phyloP scores from a whole-genome alignment of 2,888 invertebrate species.

The Drosophila testacea region DNA sequence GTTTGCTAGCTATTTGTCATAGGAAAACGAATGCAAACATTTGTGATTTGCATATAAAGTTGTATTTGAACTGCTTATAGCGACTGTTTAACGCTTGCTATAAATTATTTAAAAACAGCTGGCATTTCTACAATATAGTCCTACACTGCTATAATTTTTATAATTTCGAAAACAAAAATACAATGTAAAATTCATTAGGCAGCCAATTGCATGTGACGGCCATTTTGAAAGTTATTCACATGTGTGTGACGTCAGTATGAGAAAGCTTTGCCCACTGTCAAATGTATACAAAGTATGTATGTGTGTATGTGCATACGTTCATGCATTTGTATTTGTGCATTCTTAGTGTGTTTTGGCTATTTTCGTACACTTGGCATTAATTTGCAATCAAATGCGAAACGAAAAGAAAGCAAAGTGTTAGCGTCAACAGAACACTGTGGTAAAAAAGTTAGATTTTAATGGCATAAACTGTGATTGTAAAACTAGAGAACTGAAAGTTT shows the following conservation, averaged over 20 bases:
- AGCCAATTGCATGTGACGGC: constrained; percentile 47
- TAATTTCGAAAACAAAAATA: constrained; percentile 21
- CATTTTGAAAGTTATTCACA: constrained; percentile 62
- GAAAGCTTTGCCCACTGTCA: constrained; percentile 47
- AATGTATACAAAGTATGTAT: constrained; percentile 15
- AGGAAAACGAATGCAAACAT: constrained; percentile 36
- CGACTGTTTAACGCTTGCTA: constrained; percentile 6
- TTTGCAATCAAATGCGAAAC: constrained; percentile 61
- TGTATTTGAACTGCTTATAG: constrained; percentile 19
- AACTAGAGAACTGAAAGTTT: no score
- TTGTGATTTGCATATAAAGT: constrained; percentile 20
- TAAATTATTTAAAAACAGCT: constrained; percentile 26
- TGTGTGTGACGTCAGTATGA: constrained; percentile 59
- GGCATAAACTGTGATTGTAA: no score
- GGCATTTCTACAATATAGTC: constrained; percentile 1
- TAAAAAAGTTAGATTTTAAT: no score
- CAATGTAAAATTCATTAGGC: constrained; percentile 33
- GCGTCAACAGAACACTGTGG: not conserved
- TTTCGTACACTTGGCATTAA: constrained; percentile 69
- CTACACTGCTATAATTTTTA: constrained; percentile 1
- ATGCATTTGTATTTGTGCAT: constrained; percentile 43
- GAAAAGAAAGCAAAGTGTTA: constrained; percentile 52
- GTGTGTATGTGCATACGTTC: constrained; percentile 3
- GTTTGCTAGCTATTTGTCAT: constrained; percentile 42
- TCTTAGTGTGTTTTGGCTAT: constrained; percentile 54